Evolutionary conservation across 2,113 vertebrate species (phyloP), one percentile per base, ranked within the genome.

Genomic region (Dipodomys ordii): DNA sequence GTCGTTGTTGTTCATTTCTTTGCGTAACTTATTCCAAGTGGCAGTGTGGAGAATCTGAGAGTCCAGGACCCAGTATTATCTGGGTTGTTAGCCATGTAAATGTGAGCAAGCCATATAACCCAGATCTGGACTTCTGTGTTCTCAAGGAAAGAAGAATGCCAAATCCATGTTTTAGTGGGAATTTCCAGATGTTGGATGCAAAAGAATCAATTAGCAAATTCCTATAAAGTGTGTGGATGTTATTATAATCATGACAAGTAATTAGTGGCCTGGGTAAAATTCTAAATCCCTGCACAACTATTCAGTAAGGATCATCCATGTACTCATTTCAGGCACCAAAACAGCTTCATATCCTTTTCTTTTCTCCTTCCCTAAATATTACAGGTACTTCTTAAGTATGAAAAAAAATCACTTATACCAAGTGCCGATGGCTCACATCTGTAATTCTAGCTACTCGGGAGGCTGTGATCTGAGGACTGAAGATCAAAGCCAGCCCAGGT

Each of bases 151-250:
- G n/a, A 7, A 7, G n/a, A 65, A 92, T 83, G 12, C 7, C 22
- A 69, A 20, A 27, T 39, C 35, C 46, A 28, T 15, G 6, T 69
- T 30, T 92, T 67, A 78, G 16, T 11, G 91, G 39, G 8, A 72
- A 80, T 49, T n/a, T 11, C 27, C 32, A 78, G 46, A 77, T 23
- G 7, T 35, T 49, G 80, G 53, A 53, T 67, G 23, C 60, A 77
- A 87, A 95, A 84, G 62, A 83, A 85, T 71, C 13, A 53, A 85
- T 67, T 82, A 3, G 16, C 11, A 74, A 82, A 89, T 88, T 81
- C 65, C 19, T 28, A 53, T 3, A 18, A 28, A 22, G 30, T 35
- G 2, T 1, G 30, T 8, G 39, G 28, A 30, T 22, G n/a, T 49
- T 53, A 25, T 68, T 74, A 53, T 83, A 32, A 71, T 28, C 23